Evolutionary conservation across 2,888 invertebrate genomes (phyloP), one percentile per base, ranked within the genome.

Genomic region (Spisula subtruncata): DNA sequence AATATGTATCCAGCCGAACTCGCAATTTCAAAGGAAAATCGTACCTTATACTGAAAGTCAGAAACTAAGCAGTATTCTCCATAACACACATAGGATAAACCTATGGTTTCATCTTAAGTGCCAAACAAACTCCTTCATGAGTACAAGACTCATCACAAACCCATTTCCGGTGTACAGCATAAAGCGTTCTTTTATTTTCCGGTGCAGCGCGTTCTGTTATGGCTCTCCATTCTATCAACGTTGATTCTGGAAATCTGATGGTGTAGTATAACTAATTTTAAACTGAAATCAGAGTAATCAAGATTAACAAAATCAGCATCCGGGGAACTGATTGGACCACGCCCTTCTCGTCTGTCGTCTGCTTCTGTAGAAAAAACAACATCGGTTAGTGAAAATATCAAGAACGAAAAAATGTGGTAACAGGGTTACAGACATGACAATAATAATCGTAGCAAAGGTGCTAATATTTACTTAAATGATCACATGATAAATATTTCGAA

Each of bases 281-380:
- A 81, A 81, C 86, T 86, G 86, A 86, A 86, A 86, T 86, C 86
- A 86, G 81, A 86, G 56, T 84, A 71, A 84, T 46, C 29, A 84
- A 84, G 48, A 84, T 84, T 84, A 84, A 75, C 84, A 75, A 18
- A 51, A 75, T n/a, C 51, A 18, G 29, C 35, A 46, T 46, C 41
- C 60, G 46, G 41, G 83, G 35, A 71, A 46, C 71, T 25, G n/a
- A 66, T 5, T 66, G 60, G 83, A 29, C 83, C 83, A 46, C 46
- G 83, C 71, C n/a, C 2, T 41, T 8, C 66, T 83, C 83, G 66
- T 83, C 83, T 66, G 46, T 18, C 12, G 51, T 16, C 41, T 46
- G 83, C 66, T 41, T 29, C 83, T 83, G 83, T 83, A n/a, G 71
- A 83, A 41, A 60, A 71, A 71, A 20, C 46, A 41, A 48, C 41